Percentiles rank a stretch among this genome's conserved stretches.
Evolutionary conservation across 1,140 invertebrate genomes (phyloP).

Genomic region (Dolichoris vasculosae): DNA sequence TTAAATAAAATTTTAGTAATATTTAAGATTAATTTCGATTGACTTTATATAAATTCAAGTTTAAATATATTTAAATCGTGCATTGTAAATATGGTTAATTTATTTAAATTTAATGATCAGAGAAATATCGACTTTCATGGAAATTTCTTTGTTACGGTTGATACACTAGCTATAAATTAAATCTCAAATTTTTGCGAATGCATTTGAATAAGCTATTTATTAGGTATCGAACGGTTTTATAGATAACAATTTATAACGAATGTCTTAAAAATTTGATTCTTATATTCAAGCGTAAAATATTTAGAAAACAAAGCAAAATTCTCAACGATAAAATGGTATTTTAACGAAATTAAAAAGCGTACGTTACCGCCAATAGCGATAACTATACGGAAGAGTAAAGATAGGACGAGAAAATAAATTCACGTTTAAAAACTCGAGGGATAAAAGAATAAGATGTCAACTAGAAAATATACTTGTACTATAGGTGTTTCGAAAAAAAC

Average conservation of each 20-base stretch:
- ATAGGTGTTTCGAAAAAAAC: too few relatives aligned
- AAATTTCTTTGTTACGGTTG: not conserved
- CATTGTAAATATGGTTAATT: not conserved
- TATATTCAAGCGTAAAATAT: not conserved
- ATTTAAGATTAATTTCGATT: not conserved
- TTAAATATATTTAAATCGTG: not conserved
- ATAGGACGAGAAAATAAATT: too few relatives aligned
- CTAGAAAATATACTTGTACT: too few relatives aligned
- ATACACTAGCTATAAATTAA: not conserved
- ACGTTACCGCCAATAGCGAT: not conserved
- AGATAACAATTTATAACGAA: not conserved
- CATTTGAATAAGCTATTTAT: not conserved
- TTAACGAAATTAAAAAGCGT: not conserved
- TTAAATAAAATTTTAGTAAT: not conserved
- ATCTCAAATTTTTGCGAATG: not conserved
- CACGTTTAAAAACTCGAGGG: too few relatives aligned
- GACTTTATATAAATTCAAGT: not conserved
- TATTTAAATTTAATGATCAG: not conserved
- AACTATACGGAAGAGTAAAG: too few relatives aligned
- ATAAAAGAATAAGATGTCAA: too few relatives aligned
- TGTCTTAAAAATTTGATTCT: not conserved
- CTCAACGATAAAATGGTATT: too few relatives aligned
- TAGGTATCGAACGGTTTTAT: not conserved
- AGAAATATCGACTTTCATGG: not conserved
- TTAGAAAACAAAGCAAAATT: too few relatives aligned